Evolutionary conservation across 2,113 vertebrate genomes (phyloP), one percentile per base, ranked within the genome.

Genomic region (Hemiscyllium ocellatum): DNA sequence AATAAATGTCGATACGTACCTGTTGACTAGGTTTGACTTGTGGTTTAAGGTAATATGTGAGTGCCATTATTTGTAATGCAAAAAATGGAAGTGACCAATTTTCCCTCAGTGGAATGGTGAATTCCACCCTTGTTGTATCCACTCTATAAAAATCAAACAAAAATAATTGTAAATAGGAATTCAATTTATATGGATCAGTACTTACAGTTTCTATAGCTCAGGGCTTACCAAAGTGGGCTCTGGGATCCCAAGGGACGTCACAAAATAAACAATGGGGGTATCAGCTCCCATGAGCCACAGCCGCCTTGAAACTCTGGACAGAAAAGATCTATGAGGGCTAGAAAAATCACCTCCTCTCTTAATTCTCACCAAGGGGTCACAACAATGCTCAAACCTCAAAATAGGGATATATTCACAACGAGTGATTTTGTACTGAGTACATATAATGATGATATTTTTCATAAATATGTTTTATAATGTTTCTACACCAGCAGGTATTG

Each of bases 61-160:
- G 98, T 3, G 98, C 97, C 37, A 98, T 97, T 96, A 99, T 97
- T 96, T 99, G 99, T 96, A 99, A 97, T 0, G 99, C 99, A 90
- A 99, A 98, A 97, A 99, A 99, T 0, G 99, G 99, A 95, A 99
- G 96, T 1, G 99, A 99, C 99, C 99, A 99, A 96, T 99, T 99
- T 97, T 99, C 99, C 97, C 99, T 98, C 95, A 99, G 97, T 10
- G 99, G 99, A 97, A 99, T 98, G 96, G 99, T 99, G 97, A 99
- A 99, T 97, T 99, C 99, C 65, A 99, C 99, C 94, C 99, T 98
- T 70, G 99, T 99, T 10, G 99, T 99, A 96, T 99, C 99, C 85
- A 98, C 96, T 97, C 99, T 99, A 98, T 95, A 97, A 93, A 97
- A 96, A 95, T 95, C 10, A 68, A 66, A 93, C 19, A 61, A 20